phyloP scores from a whole-genome alignment of 2,797 vertebrate genomes.

The Rhinichthys osculus region DNA sequence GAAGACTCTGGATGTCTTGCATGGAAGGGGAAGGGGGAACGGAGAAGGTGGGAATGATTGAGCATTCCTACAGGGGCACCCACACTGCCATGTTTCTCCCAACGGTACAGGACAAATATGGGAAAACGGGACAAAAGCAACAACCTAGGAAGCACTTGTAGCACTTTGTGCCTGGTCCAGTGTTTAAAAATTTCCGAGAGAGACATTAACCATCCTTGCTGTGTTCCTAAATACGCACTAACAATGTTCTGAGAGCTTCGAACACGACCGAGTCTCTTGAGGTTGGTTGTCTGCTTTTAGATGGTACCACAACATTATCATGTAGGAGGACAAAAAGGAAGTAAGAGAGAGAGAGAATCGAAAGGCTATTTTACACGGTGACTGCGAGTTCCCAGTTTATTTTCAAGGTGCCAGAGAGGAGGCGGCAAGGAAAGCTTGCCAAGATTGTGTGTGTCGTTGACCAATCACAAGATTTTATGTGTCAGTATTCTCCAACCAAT shows the following conservation, averaged over 20 bases:
- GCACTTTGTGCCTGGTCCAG: background rate
- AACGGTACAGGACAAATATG: background rate
- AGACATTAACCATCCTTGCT: background rate
- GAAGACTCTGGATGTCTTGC: constrained; percentile 29
- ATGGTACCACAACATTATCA: constrained; percentile 51
- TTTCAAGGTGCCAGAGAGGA: background rate
- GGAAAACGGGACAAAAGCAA: constrained; percentile 8
- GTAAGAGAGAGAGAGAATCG: background rate
- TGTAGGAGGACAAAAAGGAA: constrained; percentile 28
- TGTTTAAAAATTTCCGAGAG: background rate
- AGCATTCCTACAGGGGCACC: constrained; percentile 37
- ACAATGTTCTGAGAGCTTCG: background rate
- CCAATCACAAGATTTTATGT: background rate
- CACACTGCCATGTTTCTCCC: constrained; percentile 46
- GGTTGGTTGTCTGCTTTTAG: constrained; percentile 61
- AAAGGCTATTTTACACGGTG: constrained; percentile 16
- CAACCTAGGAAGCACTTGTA: constrained; percentile 10
- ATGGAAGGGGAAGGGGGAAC: background rate
- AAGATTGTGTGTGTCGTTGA: constrained; percentile 6
- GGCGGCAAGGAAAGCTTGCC: background rate
- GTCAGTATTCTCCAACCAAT: constrained; percentile 4
- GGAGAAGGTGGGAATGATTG: constrained; percentile 33
- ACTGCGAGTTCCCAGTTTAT: background rate
- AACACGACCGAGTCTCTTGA: background rate
- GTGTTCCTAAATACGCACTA: constrained; percentile 10